phyloP scores from a whole-genome alignment of 2,113 vertebrate species.

The Elgaria multicarinata region DNA sequence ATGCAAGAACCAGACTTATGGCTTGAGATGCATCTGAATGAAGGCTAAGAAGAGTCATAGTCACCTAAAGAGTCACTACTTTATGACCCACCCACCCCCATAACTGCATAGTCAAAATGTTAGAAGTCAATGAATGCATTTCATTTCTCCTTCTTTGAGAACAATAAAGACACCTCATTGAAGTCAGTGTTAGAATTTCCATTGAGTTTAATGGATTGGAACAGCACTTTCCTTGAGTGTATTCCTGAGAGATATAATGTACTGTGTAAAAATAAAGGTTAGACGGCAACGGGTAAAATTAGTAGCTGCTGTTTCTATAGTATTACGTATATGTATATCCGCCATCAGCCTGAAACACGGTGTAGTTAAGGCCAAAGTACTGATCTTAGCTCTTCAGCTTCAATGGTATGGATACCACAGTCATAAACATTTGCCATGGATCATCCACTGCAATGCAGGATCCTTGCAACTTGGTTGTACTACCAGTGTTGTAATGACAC shows the following conservation, averaged over 20 bases:
- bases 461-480: neutral
- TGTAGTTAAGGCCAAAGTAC: neutral
- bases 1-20: neutral
- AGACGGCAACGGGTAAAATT: neutral
- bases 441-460: neutral
- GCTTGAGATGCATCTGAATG: neutral
- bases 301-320: neutral
- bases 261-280: neutral
- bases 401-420: neutral
- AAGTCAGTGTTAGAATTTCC: constrained; percentile 2
- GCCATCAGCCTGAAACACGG: neutral
- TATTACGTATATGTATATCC: neutral
- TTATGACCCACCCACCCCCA: neutral
- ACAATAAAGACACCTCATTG: neutral
- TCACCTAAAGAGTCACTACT: neutral
- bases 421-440: neutral
- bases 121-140: neutral
- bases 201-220: neutral
- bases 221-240: neutral
- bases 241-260: neutral
- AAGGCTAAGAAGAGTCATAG: neutral
- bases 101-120: neutral
- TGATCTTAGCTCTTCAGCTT: neutral
- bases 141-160: neutral
- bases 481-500: neutral